phyloP scores from a whole-genome alignment of 2,888 invertebrate species.

The Sphinx pinastri region DNA sequence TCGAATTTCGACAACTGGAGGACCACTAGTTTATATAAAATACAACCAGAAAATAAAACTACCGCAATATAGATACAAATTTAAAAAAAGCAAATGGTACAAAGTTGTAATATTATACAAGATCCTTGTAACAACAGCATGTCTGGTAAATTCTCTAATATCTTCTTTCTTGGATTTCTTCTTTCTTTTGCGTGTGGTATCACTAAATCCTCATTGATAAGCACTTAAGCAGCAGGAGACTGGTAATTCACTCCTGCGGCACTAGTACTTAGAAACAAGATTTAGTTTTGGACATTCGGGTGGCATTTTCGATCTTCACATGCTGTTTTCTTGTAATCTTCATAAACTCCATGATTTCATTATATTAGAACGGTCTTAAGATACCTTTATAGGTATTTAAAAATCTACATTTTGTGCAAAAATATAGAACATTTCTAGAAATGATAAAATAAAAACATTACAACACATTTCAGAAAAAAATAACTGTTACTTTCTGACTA shows the following conservation, averaged over 20 bases:
- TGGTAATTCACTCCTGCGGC: conserved; percentile 92
- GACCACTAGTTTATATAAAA: too few species aligned
- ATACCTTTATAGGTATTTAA: neutral
- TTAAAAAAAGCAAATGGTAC: too few species aligned
- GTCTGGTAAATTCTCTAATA: neutral
- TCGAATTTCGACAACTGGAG: too few species aligned
- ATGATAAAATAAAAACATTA: too few species aligned
- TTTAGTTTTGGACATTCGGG: conserved; percentile 58
- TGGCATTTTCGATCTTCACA: neutral
- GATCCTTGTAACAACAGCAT: too few species aligned
- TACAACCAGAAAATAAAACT: too few species aligned
- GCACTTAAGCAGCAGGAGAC: conserved; percentile 96
- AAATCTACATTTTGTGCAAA: too few species aligned
- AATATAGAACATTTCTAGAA: too few species aligned
- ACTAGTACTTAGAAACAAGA: conserved; percentile 96
- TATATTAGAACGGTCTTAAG: neutral
- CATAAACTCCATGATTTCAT: neutral
- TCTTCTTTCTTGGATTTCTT: conserved; percentile 20
- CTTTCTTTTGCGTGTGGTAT: conserved; percentile 54
- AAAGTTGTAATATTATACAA: too few species aligned
- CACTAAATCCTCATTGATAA: conserved; percentile 88
- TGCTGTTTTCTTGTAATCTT: neutral
- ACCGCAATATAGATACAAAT: too few species aligned
- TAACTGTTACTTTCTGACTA: too few species aligned
- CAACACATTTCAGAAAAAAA: too few species aligned